A percentile compares a stretch with the other conserved stretches of the same genome.
Evolutionary conservation across 2,888 invertebrate species (phyloP).

Genomic region (Laothoe populi): DNA sequence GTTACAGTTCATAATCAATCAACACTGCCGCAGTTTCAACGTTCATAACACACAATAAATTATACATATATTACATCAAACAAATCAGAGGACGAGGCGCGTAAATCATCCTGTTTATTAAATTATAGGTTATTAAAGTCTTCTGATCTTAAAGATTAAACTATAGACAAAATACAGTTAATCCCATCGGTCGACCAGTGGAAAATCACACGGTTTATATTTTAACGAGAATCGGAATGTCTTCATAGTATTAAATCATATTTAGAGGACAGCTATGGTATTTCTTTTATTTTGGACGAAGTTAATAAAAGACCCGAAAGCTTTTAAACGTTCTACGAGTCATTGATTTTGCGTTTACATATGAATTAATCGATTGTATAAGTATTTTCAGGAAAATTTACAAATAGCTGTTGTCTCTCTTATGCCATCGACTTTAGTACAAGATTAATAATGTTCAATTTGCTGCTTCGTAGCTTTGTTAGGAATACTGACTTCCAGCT

Average conservation of each 20-base stretch:
- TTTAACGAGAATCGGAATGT: not conserved
- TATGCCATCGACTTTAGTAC: too few relatives aligned
- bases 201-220: conserved; percentile 18
- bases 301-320: not conserved
- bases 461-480: too few relatives aligned
- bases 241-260: not conserved
- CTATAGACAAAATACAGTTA: conserved; percentile 15
- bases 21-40: conserved; percentile 7
- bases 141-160: conserved; percentile 26
- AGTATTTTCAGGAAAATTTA: not conserved
- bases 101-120: conserved; percentile 28
- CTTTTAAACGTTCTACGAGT: not conserved
- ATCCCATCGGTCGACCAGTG: conserved; percentile 13
- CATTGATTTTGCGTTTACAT: not conserved
- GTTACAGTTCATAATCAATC: conserved; percentile 14
- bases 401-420: too few relatives aligned
- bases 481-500: too few relatives aligned
- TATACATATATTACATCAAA: conserved; percentile 27
- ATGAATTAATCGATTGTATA: not conserved
- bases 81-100: conserved; percentile 27
- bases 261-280: not conserved
- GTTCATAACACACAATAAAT: conserved; percentile 27
- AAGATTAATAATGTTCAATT: too few relatives aligned
- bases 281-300: not conserved
- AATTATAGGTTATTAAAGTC: conserved; percentile 28